Conservation (phyloP, 2,797 vertebrate genomes). For the Gymnopithys bicolor region DNA sequence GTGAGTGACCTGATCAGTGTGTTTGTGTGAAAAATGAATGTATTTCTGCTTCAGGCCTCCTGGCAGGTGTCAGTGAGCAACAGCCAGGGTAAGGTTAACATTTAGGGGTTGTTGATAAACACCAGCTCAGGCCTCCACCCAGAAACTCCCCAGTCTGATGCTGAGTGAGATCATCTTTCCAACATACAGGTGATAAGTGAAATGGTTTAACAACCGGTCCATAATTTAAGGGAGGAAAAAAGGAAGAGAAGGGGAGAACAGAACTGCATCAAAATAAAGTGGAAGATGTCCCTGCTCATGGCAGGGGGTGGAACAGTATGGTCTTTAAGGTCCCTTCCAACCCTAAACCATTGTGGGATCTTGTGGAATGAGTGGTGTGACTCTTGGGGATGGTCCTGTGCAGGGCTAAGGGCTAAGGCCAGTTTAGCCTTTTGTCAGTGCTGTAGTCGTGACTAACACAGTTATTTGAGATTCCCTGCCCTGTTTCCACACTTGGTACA, state of each 20-base stretch:
- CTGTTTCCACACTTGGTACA: accelerated
- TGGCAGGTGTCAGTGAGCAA: not conserved
- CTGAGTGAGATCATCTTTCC: not conserved
- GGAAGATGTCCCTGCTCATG: not conserved
- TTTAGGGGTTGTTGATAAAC: slow-evolving; percentile 30
- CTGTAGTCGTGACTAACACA: not conserved
- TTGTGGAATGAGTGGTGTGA: not conserved
- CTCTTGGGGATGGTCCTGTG: not conserved
- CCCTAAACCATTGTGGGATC: not conserved
- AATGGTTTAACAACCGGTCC: not conserved
- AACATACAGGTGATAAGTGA: not conserved
- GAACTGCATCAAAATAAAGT: not conserved
- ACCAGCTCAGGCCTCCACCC: slow-evolving; percentile 23
- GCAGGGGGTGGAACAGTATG: not conserved
- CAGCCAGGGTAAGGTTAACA: not conserved
- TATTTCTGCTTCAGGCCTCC: not conserved
- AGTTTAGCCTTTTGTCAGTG: not conserved
- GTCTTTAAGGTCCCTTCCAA: not conserved
- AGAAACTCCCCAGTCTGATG: not conserved
- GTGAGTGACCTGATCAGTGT: not conserved
- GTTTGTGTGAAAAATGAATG: not conserved
- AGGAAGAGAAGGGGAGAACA: not conserved
- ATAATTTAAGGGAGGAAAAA: not conserved
- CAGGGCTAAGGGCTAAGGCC: not conserved
- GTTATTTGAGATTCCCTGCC: not conserved